Evolutionary conservation across 2,888 invertebrate genomes (phyloP), one percentile per base, ranked within the genome.

Genomic region (Eucera pruinosa): DNA sequence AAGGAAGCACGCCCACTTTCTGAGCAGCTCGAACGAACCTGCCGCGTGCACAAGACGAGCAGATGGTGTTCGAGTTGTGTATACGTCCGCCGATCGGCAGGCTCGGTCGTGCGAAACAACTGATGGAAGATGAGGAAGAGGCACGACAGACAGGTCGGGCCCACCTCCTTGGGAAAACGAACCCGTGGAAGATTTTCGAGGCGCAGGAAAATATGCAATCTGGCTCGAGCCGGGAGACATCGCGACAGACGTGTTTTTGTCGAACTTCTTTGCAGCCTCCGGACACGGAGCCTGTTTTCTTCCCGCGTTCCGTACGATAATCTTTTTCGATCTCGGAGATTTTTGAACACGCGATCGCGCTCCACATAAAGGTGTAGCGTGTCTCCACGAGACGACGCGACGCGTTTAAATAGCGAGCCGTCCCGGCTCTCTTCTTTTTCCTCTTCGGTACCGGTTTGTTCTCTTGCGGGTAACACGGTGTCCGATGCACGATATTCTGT

Each of bases 31-130:
- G 50, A 84, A 61, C 50, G 48, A 64, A 85, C 85, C 82, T 85
- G 84, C 72, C 71, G 66, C 52, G 68, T 77, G 82, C 76, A 73
- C 47, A 36, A 69, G 64, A 72, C 43, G 78, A 84, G 86, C 88
- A 88, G 89, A 89, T 89, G 89, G 86, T 69, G 74, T 75, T 75
- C 78, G 87, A 70, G 74, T 66, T 68, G 41, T 50, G 71, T n/a
- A n/a, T n/a, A n/a, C 75, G 64, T 50, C n/a, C 58, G 45, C 6
- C 64, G 57, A 76, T 77, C 69, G 61, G 60, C 60, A 73, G 30
- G 65, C 30, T 50, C 41, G 70, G 62, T 65, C 83, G 69, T 80
- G 85, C 66, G 73, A 85, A 81, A 78, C 67, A 64, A 39, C 25
- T 52, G 55, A 36, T 27, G 47, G 36, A 61, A 33, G 62, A 50